phyloP scores from a whole-genome alignment of 2,797 vertebrate genomes.

The Rhinichthys osculus region DNA sequence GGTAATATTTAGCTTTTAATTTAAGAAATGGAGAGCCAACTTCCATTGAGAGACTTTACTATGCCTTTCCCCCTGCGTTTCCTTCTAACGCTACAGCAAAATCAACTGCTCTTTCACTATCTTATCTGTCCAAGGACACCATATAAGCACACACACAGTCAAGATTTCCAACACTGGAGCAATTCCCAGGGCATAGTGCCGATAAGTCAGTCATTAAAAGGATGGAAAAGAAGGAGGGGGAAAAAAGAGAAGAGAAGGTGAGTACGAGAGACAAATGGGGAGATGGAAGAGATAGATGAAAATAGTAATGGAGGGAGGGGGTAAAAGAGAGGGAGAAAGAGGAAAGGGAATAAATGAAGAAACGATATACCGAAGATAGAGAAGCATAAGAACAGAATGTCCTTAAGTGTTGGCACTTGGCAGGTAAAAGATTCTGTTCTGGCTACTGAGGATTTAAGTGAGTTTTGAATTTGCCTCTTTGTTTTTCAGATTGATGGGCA shows the following conservation, averaged over 20 bases:
- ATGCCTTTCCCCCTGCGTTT: not conserved
- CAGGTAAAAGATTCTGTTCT: not conserved
- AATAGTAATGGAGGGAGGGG: conserved; percentile 13
- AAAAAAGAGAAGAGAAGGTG: conserved; percentile 19
- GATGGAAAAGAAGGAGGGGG: conserved; percentile 10
- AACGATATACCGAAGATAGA: not conserved
- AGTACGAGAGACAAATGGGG: not conserved
- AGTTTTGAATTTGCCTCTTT: not conserved
- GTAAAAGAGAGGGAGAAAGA: not conserved
- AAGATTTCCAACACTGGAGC: conserved; percentile 44
- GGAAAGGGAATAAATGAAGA: conserved; percentile 7
- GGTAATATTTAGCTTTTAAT: conserved; percentile 36
- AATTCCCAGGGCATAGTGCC: conserved; percentile 34
- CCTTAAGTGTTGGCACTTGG: not conserved
- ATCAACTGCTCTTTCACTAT: conserved; percentile 41
- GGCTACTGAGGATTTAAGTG: not conserved
- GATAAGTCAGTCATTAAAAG: conserved; percentile 50
- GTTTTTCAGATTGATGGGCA: not conserved
- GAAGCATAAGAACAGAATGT: conserved; percentile 26
- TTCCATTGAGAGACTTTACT: conserved; percentile 12
- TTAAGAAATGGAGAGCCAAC: conserved; percentile 13
- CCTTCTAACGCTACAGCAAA: conserved; percentile 18
- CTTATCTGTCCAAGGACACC: conserved; percentile 36
- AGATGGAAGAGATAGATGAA: conserved; percentile 20
- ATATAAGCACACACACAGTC: conserved; percentile 32